Evolutionary conservation across 2,888 invertebrate genomes (phyloP).

Genomic region (Arge pagana): DNA sequence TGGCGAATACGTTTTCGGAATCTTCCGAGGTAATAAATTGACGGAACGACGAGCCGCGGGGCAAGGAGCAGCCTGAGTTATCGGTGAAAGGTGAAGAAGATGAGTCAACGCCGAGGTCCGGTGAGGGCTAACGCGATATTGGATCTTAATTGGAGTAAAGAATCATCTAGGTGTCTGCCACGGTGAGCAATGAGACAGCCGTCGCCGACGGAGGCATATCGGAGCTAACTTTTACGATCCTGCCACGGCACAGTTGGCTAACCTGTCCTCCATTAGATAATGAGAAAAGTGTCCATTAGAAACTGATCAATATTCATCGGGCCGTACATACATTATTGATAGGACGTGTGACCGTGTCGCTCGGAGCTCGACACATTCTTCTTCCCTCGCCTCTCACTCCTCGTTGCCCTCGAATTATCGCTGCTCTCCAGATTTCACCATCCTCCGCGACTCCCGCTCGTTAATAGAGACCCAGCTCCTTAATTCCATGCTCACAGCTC

Average conservation of each 20-base stretch:
- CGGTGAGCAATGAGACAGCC: conserved; percentile 9
- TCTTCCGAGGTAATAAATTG: not conserved
- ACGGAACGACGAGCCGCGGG: not conserved
- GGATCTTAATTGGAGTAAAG: conserved; percentile 11
- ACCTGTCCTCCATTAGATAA: conserved; percentile 37
- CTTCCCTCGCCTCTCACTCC: no score
- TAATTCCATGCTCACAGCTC: no score
- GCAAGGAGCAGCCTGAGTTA: conserved; percentile 32
- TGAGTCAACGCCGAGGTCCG: conserved; percentile 15
- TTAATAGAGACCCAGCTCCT: no score
- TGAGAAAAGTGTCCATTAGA: conserved; percentile 36
- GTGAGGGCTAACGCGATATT: conserved; percentile 14
- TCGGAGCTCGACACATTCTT: no score
- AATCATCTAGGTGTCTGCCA: conserved; percentile 12
- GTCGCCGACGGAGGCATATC: conserved; percentile 21
- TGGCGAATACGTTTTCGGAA: no score
- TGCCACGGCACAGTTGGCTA: conserved; percentile 23
- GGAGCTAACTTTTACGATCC: conserved; percentile 28
- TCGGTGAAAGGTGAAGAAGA: conserved; percentile 12
- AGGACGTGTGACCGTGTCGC: no score
- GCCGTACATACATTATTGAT: conserved; percentile 1
- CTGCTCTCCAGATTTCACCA: no score
- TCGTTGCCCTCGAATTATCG: no score
- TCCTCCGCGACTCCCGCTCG: no score
- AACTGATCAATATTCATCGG: conserved; percentile 34